These are phyloP conservation scores for Uria lomvia DNA, from an alignment of 2,113 vertebrate genomes.

Conservation along the genomic window DNA sequence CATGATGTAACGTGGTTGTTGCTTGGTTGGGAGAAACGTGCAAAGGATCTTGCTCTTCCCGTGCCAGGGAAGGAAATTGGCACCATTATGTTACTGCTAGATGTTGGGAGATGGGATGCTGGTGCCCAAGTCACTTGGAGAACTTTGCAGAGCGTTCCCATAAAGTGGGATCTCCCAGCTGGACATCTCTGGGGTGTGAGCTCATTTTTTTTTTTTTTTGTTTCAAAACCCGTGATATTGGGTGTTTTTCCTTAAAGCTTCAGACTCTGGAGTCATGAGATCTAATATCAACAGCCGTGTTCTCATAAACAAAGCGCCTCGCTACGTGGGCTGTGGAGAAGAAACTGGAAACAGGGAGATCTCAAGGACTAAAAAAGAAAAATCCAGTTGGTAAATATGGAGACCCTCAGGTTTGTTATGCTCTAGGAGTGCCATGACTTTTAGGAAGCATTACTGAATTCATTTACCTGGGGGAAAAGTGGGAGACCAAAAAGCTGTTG, in stretches of 20 bases:
- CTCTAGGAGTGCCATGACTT: not conserved
- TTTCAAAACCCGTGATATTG: not conserved
- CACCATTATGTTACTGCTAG: not conserved
- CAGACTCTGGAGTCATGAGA: not conserved
- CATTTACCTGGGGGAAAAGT: not conserved
- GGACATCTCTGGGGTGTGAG: conserved; percentile 3
- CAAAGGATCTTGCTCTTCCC: not conserved
- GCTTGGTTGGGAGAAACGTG: not conserved
- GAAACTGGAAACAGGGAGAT: not conserved
- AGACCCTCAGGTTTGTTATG: accelerated
- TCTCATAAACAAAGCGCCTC: not conserved
- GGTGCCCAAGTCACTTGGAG: not conserved
- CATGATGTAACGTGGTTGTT: conserved; percentile 50
- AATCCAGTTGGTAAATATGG: not conserved
- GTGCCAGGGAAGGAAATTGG: not conserved
- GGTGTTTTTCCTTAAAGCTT: conserved; percentile 16
- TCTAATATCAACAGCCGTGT: not conserved
- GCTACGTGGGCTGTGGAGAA: not conserved
- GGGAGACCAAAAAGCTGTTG: not conserved
- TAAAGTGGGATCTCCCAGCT: not conserved
- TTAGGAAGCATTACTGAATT: not conserved
- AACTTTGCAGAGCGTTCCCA: not conserved
- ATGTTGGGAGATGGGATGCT: not conserved
- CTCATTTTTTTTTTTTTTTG: not conserved
- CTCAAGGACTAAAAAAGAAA: not conserved